phyloP scores from a whole-genome alignment of 2,113 vertebrate genomes.

The Clinocottus analis region DNA sequence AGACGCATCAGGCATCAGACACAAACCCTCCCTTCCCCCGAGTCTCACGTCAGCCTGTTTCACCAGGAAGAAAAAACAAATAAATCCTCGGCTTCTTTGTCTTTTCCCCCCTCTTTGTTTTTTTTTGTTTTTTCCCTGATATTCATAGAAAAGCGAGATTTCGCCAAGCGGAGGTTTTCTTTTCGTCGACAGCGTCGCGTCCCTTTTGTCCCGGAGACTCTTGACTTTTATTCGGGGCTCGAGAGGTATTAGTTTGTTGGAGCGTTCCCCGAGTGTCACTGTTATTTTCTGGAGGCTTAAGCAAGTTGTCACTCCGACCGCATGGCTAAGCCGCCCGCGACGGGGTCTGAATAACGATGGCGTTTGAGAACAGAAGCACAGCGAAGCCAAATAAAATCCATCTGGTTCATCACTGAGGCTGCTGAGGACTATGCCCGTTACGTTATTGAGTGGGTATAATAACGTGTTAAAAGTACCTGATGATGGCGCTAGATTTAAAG shows the following conservation, averaged over 20 bases:
- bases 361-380: not conserved
- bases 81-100: slow-evolving; percentile 1
- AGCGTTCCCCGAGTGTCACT: slow-evolving; percentile 2
- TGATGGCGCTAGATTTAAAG: not conserved
- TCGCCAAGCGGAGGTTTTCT: not conserved
- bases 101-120: no score
- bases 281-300: slow-evolving; percentile 37
- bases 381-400: not conserved
- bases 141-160: slow-evolving; percentile 19
- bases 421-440: not conserved
- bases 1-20: not conserved
- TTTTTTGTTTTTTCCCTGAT: slow-evolving; percentile 18
- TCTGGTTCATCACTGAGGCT: not conserved
- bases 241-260: not conserved
- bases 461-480: not conserved
- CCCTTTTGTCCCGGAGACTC: not conserved
- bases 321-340: slow-evolving; percentile 16
- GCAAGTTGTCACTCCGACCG: slow-evolving; percentile 23
- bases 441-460: not conserved
- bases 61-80: not conserved
- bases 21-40: no score
- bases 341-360: slow-evolving; percentile 10
- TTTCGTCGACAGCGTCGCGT: not conserved
- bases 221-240: slow-evolving; percentile 24
- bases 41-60: not conserved